Evolutionary conservation across 2,113 vertebrate species (phyloP).

Genomic region (Upupa epops): DNA sequence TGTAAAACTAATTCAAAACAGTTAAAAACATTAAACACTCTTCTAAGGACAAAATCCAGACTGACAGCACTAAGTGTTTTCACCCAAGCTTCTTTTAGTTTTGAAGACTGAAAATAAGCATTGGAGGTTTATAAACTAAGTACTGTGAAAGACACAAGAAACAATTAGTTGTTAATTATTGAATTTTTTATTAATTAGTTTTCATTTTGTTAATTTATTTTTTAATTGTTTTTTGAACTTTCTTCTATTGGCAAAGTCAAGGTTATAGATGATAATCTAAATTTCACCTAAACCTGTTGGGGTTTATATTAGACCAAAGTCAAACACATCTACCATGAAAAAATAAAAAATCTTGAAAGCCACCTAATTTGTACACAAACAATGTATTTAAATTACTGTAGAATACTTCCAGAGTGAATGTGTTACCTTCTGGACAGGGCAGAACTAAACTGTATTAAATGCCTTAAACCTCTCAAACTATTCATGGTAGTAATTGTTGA

Average conservation of each 20-base stretch:
- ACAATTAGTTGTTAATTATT: not conserved
- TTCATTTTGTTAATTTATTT: not conserved
- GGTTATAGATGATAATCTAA: not conserved
- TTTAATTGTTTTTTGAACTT: no score
- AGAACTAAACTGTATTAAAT: not conserved
- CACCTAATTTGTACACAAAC: accelerated
- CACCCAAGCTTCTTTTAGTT: not conserved
- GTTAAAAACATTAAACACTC: not conserved
- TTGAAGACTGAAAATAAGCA: not conserved
- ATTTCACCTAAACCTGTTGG: not conserved
- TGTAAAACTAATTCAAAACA: not conserved
- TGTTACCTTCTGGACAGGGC: not conserved
- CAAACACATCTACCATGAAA: not conserved
- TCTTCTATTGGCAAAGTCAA: not conserved
- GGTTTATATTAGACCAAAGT: not conserved
- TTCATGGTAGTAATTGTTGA: not conserved
- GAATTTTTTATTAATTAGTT: not conserved
- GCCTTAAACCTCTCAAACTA: not conserved
- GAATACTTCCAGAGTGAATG: not conserved
- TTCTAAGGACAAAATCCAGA: not conserved
- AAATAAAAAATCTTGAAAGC: not conserved
- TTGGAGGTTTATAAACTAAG: not conserved
- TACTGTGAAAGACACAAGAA: not conserved
- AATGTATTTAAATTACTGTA: not conserved
- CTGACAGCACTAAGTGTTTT: not conserved